Evolutionary conservation across 2,888 invertebrate genomes (phyloP).

Genomic region (Orchestes rusci): DNA sequence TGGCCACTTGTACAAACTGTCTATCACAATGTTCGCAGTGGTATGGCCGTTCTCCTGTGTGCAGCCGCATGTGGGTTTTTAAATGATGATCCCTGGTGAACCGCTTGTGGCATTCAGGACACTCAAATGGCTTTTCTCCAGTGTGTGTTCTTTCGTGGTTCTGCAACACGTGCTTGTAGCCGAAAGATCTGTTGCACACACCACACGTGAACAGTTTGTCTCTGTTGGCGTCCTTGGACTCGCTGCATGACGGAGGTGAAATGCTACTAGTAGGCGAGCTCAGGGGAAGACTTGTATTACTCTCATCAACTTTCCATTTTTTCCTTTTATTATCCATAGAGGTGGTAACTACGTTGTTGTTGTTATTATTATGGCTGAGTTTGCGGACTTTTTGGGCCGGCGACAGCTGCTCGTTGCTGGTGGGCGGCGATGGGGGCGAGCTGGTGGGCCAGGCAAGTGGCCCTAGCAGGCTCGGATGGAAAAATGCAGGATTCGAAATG

Average conservation of each 20-base stretch:
- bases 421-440: constrained; percentile 37
- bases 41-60: constrained; percentile 91
- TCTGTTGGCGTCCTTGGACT: constrained; percentile 37
- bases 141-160: constrained; percentile 93
- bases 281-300: constrained; percentile 39
- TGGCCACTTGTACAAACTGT: constrained; percentile 90
- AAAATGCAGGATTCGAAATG: constrained; percentile 54
- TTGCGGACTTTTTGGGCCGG: constrained; percentile 40
- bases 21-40: constrained; percentile 87
- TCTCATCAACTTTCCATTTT: constrained; percentile 36
- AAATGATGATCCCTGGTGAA: constrained; percentile 90
- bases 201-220: constrained; percentile 87
- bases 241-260: constrained; percentile 45
- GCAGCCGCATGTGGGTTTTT: constrained; percentile 87
- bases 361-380: constrained; percentile 39
- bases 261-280: constrained; percentile 52
- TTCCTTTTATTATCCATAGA: constrained; percentile 16
- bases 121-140: constrained; percentile 91
- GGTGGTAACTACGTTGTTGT: constrained; percentile 27
- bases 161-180: constrained; percentile 90
- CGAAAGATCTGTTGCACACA: constrained; percentile 81
- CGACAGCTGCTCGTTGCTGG: constrained; percentile 39
- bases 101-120: constrained; percentile 82
- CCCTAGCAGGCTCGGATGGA: constrained; percentile 55
- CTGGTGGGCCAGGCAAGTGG: constrained; percentile 43